Base-by-base conservation (phyloP, 2,113 vertebrate species). In the Albula goreensis region DNA sequence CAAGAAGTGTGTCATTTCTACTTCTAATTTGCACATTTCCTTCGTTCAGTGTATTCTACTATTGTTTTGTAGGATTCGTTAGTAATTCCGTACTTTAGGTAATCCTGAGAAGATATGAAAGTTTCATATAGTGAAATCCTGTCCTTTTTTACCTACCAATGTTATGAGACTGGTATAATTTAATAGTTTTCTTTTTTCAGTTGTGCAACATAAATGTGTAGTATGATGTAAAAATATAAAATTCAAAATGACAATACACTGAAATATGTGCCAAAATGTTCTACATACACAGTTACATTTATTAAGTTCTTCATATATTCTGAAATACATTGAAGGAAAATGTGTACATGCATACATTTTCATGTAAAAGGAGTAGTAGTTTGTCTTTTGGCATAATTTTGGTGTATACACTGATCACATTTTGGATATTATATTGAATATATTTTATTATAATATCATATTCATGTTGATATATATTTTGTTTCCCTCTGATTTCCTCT, bases 21-120 rank as follows among this genome's bases (percentile, higher is more conserved):
- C 17, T n/a, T 5, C 5, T 78, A n/a, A 51, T 87, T 86, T 82
- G 50, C 86, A 83, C 17, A 80, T 80, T 82, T 86, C 86, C 90
- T 88, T 63, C 60, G 88, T 78, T 74, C 70, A 25, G n/a, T 9
- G 3, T 70, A 70, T 17, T 13, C 22, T 70, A 2, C 63, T 13
- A n/a, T 74, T 74, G 22, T 74, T 74, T 74, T 74, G n/a, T 74
- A 31, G 60, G 60, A 66, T 66, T 66, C 19, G 19, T 66, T 66
- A 19, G 17, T 66, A 19, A n/a, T 9, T 31, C 70, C 70, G 4
- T 74, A 8, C 53, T 74, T 4, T 31, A 74, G 19, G 70, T 74
- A 74, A 3, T 10, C 70, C 70, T 31, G 5, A n/a, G 8, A 22
- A 9, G 22, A 9, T 8, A 31, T 74, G 70, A 1, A 31, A 74